Conservation (phyloP, 2,113 vertebrate genomes). For the Nycticryphes semicollaris region DNA sequence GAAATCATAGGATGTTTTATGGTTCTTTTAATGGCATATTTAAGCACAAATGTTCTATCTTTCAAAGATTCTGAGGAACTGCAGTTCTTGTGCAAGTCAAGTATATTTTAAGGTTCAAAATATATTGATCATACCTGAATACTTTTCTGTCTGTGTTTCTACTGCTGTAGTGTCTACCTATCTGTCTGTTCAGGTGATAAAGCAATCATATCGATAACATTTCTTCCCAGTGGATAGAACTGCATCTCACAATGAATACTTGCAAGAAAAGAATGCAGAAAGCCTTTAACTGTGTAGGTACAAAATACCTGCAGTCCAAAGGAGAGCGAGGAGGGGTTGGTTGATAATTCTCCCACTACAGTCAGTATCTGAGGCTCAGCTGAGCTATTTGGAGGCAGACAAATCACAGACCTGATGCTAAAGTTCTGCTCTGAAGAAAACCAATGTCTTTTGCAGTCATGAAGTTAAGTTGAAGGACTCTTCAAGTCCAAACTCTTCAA, state of each 20-base stretch:
- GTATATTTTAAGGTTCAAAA: neutral
- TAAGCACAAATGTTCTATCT: neutral
- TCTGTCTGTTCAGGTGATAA: neutral
- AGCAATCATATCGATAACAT: neutral
- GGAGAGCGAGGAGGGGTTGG: neutral
- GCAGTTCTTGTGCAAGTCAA: neutral
- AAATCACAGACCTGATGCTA: neutral
- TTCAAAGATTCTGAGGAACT: neutral
- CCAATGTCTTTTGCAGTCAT: neutral
- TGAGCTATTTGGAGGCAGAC: neutral
- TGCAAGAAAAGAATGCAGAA: neutral
- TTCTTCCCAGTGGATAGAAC: neutral
- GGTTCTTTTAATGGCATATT: neutral
- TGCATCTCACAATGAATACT: neutral
- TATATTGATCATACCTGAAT: neutral
- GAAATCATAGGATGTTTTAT: neutral
- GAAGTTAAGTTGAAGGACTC: neutral
- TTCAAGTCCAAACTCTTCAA: neutral
- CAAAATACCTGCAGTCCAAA: neutral
- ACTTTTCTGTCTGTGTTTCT: neutral
- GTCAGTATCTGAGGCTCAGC: neutral
- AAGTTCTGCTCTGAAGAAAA: neutral
- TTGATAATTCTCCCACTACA: neutral
- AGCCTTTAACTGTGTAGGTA: neutral
- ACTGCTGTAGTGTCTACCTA: neutral